Conservation (phyloP, 2,113 vertebrate genomes). For the Megaceryle torquata region DNA sequence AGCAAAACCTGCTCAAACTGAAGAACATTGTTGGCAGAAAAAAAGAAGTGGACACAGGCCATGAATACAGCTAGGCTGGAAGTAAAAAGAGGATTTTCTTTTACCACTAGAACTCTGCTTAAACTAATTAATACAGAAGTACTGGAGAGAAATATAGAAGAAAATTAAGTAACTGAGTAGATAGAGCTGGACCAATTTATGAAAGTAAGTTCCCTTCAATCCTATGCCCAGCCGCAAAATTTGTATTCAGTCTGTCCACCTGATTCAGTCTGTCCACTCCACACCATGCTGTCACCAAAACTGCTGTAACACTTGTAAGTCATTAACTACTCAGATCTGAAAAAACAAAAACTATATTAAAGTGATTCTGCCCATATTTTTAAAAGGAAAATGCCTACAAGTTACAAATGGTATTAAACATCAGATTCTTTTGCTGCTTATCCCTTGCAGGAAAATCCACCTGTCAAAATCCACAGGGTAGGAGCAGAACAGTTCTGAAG, state of each 20-base stretch:
- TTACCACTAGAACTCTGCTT: background rate
- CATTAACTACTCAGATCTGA: background rate
- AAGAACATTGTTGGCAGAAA: background rate
- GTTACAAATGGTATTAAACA: background rate
- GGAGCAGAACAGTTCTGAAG: background rate
- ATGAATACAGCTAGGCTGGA: background rate
- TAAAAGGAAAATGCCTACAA: background rate
- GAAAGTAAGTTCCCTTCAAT: background rate
- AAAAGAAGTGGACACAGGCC: background rate
- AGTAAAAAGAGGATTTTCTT: background rate
- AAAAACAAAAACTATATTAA: background rate
- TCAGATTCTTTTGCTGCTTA: background rate
- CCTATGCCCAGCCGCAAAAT: background rate
- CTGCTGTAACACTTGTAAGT: background rate
- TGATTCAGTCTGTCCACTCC: background rate
- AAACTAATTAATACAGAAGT: background rate
- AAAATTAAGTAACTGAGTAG: background rate
- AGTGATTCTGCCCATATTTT: background rate
- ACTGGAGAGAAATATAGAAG: background rate
- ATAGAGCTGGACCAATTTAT: background rate
- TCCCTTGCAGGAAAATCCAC: background rate
- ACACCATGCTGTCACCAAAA: background rate
- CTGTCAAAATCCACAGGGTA: background rate
- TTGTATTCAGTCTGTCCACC: background rate
- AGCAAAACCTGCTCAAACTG: background rate